Base-by-base conservation (phyloP, 2,113 vertebrate species). In the Empidonax alnorum region DNA sequence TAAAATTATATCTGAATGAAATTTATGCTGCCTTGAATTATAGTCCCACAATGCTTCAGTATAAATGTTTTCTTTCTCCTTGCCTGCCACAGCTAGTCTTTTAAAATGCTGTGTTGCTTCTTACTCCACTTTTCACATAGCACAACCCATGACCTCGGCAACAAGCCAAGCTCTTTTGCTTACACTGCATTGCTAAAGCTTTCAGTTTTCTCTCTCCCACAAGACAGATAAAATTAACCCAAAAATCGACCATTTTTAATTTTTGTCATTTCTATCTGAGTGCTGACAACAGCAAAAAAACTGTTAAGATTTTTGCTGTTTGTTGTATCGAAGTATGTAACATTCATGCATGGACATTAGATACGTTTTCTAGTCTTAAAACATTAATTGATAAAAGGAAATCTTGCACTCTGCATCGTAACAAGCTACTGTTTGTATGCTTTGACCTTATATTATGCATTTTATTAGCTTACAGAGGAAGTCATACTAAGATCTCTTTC, bases 131-230 rank as follows among this genome's bases (percentile, higher is more conserved):
- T 90, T 96, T 82, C 72, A 50, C 88, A 85, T 7, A 95, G 87
- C 79, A 44, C 82, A 96, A 27, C 46, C 31, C 65, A 27, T 88
- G 78, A 89, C 65, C 93, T 93, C 1, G 75, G 93, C 96, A 65
- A 5, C 37, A 75, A 88, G 77, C 91, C 96, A 96, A 68, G 41
- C 14, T 80, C 58, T 94, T 84, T 68, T 90, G 93, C 93, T 95
- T 92, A 86, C 37, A 7, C 31, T 88, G 83, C 21, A 23, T 74
- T 95, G 88, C 80, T 83, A 71, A 73, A 67, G 31, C 63, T 86
- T 89, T 71, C 71, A 33, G 50, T 85, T 95, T 65, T 42, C 44
- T 78, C 46, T 27, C 35, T 96, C 81, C 71, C 74, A 80, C 35
- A 65, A 84, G 84, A 55, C 16, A 85, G 55, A 95, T 19, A 83